Evolutionary conservation across 2,113 vertebrate genomes (phyloP).

Genomic region (Gadus macrocephalus): DNA sequence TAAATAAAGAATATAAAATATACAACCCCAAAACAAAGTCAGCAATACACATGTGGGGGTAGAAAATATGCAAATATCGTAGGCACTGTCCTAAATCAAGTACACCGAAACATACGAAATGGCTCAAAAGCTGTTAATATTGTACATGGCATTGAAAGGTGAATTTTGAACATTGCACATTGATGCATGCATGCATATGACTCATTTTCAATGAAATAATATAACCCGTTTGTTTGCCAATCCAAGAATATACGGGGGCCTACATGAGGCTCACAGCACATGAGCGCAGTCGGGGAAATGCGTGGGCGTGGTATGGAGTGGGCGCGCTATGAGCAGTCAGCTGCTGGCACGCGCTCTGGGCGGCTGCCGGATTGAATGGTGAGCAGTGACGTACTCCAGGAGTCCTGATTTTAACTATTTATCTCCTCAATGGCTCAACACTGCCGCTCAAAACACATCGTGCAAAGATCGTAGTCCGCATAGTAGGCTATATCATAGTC

Average conservation of each 20-base stretch:
- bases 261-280: conserved; percentile 4
- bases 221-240: conserved; percentile 37
- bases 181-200: too few relatives aligned
- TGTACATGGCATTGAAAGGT: too few relatives aligned
- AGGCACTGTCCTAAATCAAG: too few relatives aligned
- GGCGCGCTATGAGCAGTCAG: conserved; percentile 48
- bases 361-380: conserved; percentile 12
- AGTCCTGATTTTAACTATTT: not conserved
- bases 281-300: not conserved
- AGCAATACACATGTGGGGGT: too few relatives aligned
- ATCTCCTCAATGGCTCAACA: conserved; percentile 9
- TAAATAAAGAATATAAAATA: too few relatives aligned
- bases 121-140: too few relatives aligned
- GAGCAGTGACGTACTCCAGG: not conserved
- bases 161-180: too few relatives aligned
- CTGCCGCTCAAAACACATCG: not conserved
- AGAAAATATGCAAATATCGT: too few relatives aligned
- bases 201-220: conserved; percentile 34
- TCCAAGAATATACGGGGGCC: conserved; percentile 21
- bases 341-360: conserved; percentile 56
- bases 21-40: too few relatives aligned
- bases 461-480: not conserved
- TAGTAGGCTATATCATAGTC: too few relatives aligned
- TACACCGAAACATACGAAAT: too few relatives aligned
- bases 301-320: conserved; percentile 48